phyloP scores from a whole-genome alignment of 2,888 invertebrate species.

The Agonopterix alstromeriana region DNA sequence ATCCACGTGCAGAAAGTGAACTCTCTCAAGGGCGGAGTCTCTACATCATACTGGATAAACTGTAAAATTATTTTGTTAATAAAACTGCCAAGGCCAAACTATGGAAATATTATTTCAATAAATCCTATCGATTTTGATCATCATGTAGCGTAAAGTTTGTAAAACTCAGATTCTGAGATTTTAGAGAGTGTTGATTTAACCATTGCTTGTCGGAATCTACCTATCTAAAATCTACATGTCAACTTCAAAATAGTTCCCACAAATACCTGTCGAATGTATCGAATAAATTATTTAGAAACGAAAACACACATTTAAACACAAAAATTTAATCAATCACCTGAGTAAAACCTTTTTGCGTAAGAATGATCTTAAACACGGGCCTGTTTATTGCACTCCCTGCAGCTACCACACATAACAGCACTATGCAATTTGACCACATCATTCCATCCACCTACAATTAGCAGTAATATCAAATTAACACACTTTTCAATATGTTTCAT shows the following conservation, averaged over 20 bases:
- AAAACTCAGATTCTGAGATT: too few relatives aligned
- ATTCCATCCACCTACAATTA: background rate
- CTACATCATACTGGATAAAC: constrained; percentile 81
- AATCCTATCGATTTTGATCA: too few relatives aligned
- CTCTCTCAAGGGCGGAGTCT: constrained; percentile 85
- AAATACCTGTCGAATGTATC: too few relatives aligned
- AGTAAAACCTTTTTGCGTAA: constrained; percentile 82
- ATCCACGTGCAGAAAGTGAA: constrained; percentile 90
- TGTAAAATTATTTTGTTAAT: constrained; percentile 22
- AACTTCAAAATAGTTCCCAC: too few relatives aligned
- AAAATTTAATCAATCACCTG: constrained; percentile 62
- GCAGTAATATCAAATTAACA: background rate
- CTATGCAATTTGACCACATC: background rate
- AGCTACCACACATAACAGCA: constrained; percentile 19
- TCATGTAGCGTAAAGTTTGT: too few relatives aligned
- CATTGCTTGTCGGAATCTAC: too few relatives aligned
- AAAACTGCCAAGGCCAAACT: too few relatives aligned
- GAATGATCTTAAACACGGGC: constrained; percentile 75
- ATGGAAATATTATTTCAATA: too few relatives aligned
- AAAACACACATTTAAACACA: too few relatives aligned
- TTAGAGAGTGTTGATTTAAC: too few relatives aligned
- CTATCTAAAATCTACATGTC: too few relatives aligned
- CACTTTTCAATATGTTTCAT: background rate
- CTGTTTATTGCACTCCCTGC: constrained; percentile 40
- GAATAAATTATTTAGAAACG: too few relatives aligned